Percentiles rank a stretch among this genome's conserved stretches.
Conservation (phyloP, 2,113 vertebrate genomes). For the Larimichthys crocea region DNA sequence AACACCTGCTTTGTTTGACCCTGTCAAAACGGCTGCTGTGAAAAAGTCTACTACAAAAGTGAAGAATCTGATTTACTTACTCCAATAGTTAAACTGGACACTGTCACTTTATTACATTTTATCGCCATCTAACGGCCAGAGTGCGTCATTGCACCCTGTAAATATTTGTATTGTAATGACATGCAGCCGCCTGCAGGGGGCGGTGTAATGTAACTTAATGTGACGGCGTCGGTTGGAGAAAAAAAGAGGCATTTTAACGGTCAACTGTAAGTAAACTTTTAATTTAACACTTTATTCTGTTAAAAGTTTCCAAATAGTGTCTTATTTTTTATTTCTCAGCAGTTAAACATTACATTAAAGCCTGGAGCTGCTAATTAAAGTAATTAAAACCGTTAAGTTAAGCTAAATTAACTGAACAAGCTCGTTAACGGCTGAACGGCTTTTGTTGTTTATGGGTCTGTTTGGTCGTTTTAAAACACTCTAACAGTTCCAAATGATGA, state of each 20-base stretch:
- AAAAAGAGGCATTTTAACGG: neutral
- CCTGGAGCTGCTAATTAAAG: conserved; percentile 32
- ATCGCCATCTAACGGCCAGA: conserved; percentile 4
- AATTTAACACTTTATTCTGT: neutral
- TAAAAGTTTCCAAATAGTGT: neutral
- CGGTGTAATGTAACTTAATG: neutral
- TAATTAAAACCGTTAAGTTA: conserved; percentile 25
- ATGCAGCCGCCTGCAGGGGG: conserved; percentile 11
- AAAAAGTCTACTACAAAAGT: no score
- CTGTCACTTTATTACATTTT: no score
- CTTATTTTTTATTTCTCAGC: neutral
- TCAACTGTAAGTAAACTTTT: conserved; percentile 3
- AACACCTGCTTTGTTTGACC: no score
- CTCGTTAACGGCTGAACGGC: conserved; percentile 10
- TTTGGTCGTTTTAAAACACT: neutral
- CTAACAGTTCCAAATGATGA: conserved; percentile 34
- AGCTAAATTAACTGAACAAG: neutral
- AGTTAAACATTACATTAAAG: neutral
- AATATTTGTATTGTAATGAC: neutral
- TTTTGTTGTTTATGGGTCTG: conserved; percentile 11
- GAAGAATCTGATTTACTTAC: no score
- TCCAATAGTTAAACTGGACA: no score
- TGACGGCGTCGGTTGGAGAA: accelerated
- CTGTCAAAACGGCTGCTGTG: no score
- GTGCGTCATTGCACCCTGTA: neutral